A percentile compares a stretch with the other conserved stretches of the same genome.
These are phyloP conservation scores for Eucera pruinosa DNA, from an alignment of 2,888 invertebrate genomes.

Conservation along the genomic window DNA sequence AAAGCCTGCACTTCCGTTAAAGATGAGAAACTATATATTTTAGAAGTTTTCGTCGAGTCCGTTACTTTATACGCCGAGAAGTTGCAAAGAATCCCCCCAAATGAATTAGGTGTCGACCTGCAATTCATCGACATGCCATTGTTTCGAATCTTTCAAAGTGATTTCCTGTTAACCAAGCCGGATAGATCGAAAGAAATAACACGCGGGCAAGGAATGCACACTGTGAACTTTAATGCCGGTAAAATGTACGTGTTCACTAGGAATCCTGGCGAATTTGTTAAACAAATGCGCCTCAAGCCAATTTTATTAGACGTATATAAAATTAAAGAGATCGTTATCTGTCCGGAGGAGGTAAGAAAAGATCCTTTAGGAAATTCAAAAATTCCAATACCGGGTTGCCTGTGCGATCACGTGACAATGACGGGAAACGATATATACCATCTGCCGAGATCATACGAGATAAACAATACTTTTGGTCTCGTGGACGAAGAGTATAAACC, in stretches of 20 bases:
- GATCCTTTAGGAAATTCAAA: slow-evolving; percentile 41
- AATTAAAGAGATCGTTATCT: slow-evolving; percentile 41
- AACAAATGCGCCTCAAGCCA: slow-evolving; percentile 35
- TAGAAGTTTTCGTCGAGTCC: slow-evolving; percentile 52
- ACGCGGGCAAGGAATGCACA: slow-evolving; percentile 20
- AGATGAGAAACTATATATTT: slow-evolving; percentile 34
- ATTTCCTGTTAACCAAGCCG: slow-evolving; percentile 40
- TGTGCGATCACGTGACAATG: slow-evolving; percentile 59
- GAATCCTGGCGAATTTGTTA: slow-evolving; percentile 37
- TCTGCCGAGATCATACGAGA: slow-evolving; percentile 44
- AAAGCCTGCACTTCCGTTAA: slow-evolving; percentile 21
- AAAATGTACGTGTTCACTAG: slow-evolving; percentile 47
- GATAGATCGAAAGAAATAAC: slow-evolving; percentile 37
- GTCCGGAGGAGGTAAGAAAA: slow-evolving; percentile 50
- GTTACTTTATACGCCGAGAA: slow-evolving; percentile 52
- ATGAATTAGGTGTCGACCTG: slow-evolving; percentile 53
- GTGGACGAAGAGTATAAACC: slow-evolving; percentile 42
- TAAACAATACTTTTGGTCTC: slow-evolving; percentile 56
- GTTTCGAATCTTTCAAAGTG: slow-evolving; percentile 54
- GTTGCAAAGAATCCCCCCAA: slow-evolving; percentile 23
- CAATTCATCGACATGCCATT: slow-evolving; percentile 56
- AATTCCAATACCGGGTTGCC: slow-evolving; percentile 56
- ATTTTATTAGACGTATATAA: slow-evolving; percentile 53
- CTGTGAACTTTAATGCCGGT: slow-evolving; percentile 47
- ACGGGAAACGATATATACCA: slow-evolving; percentile 44